Evolutionary conservation across 1,140 invertebrate genomes (phyloP), one percentile per base, ranked within the genome.

Genomic region (Hylaeus volcanicus): DNA sequence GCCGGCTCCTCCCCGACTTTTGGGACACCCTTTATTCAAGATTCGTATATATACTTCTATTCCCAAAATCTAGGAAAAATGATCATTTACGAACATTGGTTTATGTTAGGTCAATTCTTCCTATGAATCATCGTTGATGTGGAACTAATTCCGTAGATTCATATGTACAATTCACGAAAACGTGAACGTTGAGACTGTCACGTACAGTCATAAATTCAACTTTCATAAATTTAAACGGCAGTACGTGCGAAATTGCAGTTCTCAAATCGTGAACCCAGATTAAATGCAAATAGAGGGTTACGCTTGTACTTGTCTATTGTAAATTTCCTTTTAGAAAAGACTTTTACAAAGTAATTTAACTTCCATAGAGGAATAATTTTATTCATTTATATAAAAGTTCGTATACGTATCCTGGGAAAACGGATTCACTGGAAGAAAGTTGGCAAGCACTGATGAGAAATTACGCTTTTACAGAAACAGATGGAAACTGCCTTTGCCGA

Each of bases 341-440:
- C 82, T 87, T 82, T 79, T 73, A 56, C 60, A 65, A 87, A 86
- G 86, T 84, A 87, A 87, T 87, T 87, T 87, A 87, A 87, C 85
- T 87, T 87, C 75, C 64, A 82, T 84, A 84, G 65, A 81, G 82
- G 82, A 87, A 84, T 86, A 84, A 87, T 87, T 87, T 84, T 82
- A 87, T 86, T 86, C 85, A 87, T 87, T 87, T 84, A 64, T 84
- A 79, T 74, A 74, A 84, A 86, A 84, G 66, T 86, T 84, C 77
- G 37, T 74, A 12, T 70, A 86, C 83, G 83, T 83, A 75, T 61
- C 63, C 61, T 43, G 60, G 64, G 66, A 76, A 75, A 81, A 86
- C 64, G 56, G 69, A 70, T 80, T 66, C 69, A 15, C 26, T 2
- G 51, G 41, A 61, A 76, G 79, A 82, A 86, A 79, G 65, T 80